A percentile compares a stretch with the other conserved stretches of the same genome.
Conservation (phyloP, 2,113 vertebrate species). For the Rattus rattus region DNA sequence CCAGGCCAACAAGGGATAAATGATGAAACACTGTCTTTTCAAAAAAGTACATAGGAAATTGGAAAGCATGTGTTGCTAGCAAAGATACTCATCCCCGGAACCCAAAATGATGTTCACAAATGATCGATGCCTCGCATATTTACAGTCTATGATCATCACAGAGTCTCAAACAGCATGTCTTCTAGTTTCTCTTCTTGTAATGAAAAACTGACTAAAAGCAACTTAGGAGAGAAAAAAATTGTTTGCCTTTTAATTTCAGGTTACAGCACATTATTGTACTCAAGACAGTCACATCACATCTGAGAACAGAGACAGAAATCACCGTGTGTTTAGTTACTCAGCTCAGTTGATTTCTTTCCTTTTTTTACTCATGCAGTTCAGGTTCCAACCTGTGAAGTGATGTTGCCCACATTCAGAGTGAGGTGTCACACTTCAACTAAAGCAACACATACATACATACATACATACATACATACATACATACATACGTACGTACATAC, state of each 20-base stretch:
- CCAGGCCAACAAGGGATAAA: background rate
- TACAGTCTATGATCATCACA: slow-evolving; percentile 29
- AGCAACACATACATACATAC: background rate
- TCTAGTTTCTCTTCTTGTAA: background rate
- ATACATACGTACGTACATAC: background rate
- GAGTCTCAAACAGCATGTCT: slow-evolving; percentile 13
- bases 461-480: background rate
- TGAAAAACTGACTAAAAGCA: background rate
- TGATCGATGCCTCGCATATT: background rate
- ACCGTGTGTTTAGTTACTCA: background rate
- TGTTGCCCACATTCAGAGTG: background rate
- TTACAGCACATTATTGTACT: background rate
- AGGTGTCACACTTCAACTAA: background rate
- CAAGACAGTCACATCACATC: too few species aligned
- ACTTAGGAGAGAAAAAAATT: background rate
- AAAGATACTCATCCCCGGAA: slow-evolving; percentile 2
- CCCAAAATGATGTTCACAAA: background rate
- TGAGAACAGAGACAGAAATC: background rate
- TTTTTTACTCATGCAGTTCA: background rate
- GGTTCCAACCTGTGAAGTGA: background rate
- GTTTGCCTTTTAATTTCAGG: background rate
- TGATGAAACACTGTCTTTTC: background rate
- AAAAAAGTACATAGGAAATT: background rate
- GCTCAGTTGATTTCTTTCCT: background rate
- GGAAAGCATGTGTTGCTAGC: background rate